Conservation (phyloP, 2,113 vertebrate genomes). For the Hippoglossus stenolepis region DNA sequence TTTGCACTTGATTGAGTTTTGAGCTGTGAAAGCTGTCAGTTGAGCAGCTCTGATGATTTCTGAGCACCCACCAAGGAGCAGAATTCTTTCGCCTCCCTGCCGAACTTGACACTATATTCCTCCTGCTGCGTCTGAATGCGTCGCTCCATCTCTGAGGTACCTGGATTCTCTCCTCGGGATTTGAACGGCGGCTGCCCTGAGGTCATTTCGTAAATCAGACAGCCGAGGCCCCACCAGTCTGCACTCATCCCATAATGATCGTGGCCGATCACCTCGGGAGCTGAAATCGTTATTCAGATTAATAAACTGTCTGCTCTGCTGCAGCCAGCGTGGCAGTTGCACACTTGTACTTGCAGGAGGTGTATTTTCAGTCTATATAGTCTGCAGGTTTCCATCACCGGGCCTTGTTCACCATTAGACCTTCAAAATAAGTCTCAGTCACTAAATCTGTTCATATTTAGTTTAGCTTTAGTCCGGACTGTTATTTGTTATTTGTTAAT, state of each 20-base stretch:
- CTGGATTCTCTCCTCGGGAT: conserved; percentile 74
- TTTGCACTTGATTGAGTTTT: too few relatives aligned
- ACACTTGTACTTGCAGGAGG: too few relatives aligned
- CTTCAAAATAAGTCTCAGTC: too few relatives aligned
- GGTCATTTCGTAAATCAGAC: conserved; percentile 90
- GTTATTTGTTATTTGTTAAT: too few relatives aligned
- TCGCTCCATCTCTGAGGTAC: conserved; percentile 82
- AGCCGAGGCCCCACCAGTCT: conserved; percentile 92
- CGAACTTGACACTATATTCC: conserved; percentile 79
- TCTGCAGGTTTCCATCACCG: too few relatives aligned
- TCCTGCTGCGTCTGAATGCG: conserved; percentile 75
- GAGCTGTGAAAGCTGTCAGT: neutral
- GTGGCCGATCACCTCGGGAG: conserved; percentile 86
- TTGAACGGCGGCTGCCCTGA: conserved; percentile 82
- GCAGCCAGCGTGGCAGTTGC: too few relatives aligned
- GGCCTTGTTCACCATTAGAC: too few relatives aligned
- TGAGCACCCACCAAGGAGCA: conserved; percentile 80
- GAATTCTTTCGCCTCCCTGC: conserved; percentile 67
- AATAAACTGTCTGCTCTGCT: too few relatives aligned
- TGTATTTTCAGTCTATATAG: too few relatives aligned
- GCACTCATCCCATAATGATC: conserved; percentile 81
- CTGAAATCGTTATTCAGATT: conserved; percentile 59
- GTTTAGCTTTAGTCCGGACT: too few relatives aligned
- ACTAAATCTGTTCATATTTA: too few relatives aligned
- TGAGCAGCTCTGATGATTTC: too few relatives aligned